phyloP scores from a whole-genome alignment of 2,888 invertebrate genomes.

The Chaetogeoica ovagalla region DNA sequence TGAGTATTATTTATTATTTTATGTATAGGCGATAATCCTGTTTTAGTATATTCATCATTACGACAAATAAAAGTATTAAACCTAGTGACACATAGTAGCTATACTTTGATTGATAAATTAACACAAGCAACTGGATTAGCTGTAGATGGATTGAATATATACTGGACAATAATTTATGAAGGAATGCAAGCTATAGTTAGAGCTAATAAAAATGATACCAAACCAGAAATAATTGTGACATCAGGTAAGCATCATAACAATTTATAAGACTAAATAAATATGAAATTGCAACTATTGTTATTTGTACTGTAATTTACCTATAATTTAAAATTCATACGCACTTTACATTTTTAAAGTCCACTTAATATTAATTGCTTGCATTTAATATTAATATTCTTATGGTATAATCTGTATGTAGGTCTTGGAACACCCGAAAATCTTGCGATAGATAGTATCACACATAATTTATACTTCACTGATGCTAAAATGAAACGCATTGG shows the following conservation, averaged over 20 bases:
- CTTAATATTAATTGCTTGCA: neutral
- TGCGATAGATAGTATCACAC: conserved; percentile 76
- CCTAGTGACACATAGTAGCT: conserved; percentile 64
- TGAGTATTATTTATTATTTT: neutral
- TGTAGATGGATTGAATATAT: conserved; percentile 71
- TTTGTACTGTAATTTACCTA: no score
- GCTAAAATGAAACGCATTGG: conserved; percentile 71
- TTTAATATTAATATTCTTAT: neutral
- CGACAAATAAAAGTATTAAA: conserved; percentile 69
- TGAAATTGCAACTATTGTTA: neutral
- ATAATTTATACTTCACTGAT: conserved; percentile 82
- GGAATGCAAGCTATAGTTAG: conserved; percentile 74
- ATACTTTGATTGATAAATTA: conserved; percentile 62
- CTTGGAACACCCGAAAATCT: conserved; percentile 75
- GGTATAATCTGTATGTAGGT: conserved; percentile 60
- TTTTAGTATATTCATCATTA: conserved; percentile 71
- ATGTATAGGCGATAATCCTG: conserved; percentile 66
- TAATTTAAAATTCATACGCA: no score
- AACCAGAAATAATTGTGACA: conserved; percentile 64
- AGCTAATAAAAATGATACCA: conserved; percentile 66
- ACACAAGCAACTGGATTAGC: conserved; percentile 71
- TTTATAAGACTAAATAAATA: neutral
- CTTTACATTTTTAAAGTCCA: no score
- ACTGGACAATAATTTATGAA: conserved; percentile 76
- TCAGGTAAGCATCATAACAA: conserved; percentile 58